Percentiles rank a stretch among this genome's conserved stretches.
Evolutionary conservation across 2,113 vertebrate genomes (phyloP).

Genomic region (Morone saxatilis): DNA sequence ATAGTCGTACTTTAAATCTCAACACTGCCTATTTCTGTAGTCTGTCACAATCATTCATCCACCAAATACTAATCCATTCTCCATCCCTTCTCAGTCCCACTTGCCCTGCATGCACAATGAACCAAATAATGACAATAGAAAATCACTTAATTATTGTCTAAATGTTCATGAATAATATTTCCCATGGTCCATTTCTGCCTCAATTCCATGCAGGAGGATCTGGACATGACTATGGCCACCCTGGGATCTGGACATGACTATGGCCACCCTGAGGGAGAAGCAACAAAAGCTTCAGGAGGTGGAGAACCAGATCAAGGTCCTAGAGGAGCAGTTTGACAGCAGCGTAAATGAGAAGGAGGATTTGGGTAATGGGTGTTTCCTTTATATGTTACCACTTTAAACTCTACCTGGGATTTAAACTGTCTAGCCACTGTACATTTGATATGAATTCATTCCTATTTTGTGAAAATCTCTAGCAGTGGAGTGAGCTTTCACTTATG

Average conservation of each 20-base stretch:
- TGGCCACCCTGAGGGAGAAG: slow-evolving; percentile 86
- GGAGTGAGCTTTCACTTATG: not conserved
- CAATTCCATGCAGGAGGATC: slow-evolving; percentile 81
- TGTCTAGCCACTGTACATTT: not conserved
- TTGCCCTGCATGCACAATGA: not conserved
- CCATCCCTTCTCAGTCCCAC: not conserved
- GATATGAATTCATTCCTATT: not conserved
- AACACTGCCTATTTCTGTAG: not conserved
- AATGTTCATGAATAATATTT: not conserved
- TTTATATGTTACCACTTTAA: not conserved
- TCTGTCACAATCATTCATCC: not conserved
- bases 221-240: slow-evolving; percentile 85
- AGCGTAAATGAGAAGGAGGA: slow-evolving; percentile 86
- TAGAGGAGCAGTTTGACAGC: slow-evolving; percentile 88
- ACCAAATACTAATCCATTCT: not conserved
- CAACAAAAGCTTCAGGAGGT: slow-evolving; percentile 85
- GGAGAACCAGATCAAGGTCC: slow-evolving; percentile 83
- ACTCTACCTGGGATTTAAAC: not conserved
- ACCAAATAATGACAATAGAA: not conserved
- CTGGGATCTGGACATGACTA: slow-evolving; percentile 87
- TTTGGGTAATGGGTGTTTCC: slow-evolving; percentile 77
- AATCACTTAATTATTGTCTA: not conserved
- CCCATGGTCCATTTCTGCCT: not conserved
- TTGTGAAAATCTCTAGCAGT: not conserved
- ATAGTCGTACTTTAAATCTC: not conserved